Evolutionary conservation across 2,113 vertebrate genomes (phyloP), one percentile per base, ranked within the genome.

Genomic region (Hymenochirus boettgeri): DNA sequence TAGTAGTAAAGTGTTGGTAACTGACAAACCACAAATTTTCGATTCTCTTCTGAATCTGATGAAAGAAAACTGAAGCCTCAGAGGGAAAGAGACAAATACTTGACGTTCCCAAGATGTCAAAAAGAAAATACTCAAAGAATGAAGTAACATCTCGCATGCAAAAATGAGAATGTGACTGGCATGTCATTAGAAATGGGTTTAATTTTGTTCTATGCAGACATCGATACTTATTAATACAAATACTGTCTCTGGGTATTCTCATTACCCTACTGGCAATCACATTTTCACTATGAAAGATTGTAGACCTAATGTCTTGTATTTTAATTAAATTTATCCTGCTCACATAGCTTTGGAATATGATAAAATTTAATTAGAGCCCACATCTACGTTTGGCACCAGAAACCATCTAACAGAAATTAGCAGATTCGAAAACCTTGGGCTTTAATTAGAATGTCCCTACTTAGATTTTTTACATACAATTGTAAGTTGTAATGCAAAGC

Each of bases 271-370:
- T 29, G 23, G 27, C 63, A 57, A 50, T 65, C 35, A 65, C 47
- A 65, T 51, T 65, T 65, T 65, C 63, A 57, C 23, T 65, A 65
- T 50, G 54, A 55, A 50, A 65, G 63, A 65, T 65, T 65, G 63
- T 57, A 65, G 39, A 65, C 55, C 63, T 42, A 57, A 46, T 57
- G 57, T 57, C 53, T 57, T 57, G 42, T 37, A 42, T 65, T 65
- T 65, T 65, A 65, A 65, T 65, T 65, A 65, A 65, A 65, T 65
- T 65, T 65, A 65, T 65, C 53, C 42, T 18, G 63, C 54, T 65
- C 54, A 47, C 62, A 27, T 56, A 65, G 62, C 52, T 65, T 29
- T 57, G 53, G 54, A 65, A 65, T 65, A 57, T 65, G 63, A 65
- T 65, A 53, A 65, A 57, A 65, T 65, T 65, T 65, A 65, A 65